Base-by-base conservation (phyloP, 1,140 invertebrate genomes). In the Magallana gigas region DNA sequence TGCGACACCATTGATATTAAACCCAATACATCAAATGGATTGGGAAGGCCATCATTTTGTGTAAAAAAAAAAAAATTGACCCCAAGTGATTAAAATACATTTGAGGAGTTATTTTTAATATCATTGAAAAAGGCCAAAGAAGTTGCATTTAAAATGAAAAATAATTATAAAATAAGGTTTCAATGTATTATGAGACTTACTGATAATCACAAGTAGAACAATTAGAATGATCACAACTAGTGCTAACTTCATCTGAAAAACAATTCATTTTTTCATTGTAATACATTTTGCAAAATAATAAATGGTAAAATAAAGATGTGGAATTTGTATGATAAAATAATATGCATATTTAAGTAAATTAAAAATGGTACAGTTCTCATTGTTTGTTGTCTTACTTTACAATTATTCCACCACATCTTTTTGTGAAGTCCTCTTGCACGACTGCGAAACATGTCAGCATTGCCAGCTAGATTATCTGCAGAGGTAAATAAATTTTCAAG, bases 351-450 rank as follows among this genome's bases (percentile, higher is more conserved):
- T 48, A 48, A 48, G 36, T 48, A 48, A 48, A 48, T 48, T 48
- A 48, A 48, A 48, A 2, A 48, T 48, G 36, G 36, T 48, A 48
- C 3, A 48, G 0, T 48, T 48, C 36, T 48, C 5, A 48, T 48
- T 2, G 36, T 48, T 48, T 0, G 36, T 48, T 48, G 90, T 88
- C 94, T 94, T 23, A 94, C 94, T 89, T 94, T 94, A 56, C 95
- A 92, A 88, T 96, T 95, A 87, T 96, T 95, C 92, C 96, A 94
- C 96, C 96, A 96, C 58, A 95, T 95, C 64, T 91, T 94, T 71
- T 94, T 93, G 86, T 95, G 94, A 1, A 96, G 93, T 88, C 94
- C 94, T 84, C 90, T 95, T 5, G 96, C 94, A 56, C 95, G 92
- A 57, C 95, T 93, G 62, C 95, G 94, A 92, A 96, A 96, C 88